phyloP scores from a whole-genome alignment of 2,797 vertebrate genomes.

The Muscicapa comitata region DNA sequence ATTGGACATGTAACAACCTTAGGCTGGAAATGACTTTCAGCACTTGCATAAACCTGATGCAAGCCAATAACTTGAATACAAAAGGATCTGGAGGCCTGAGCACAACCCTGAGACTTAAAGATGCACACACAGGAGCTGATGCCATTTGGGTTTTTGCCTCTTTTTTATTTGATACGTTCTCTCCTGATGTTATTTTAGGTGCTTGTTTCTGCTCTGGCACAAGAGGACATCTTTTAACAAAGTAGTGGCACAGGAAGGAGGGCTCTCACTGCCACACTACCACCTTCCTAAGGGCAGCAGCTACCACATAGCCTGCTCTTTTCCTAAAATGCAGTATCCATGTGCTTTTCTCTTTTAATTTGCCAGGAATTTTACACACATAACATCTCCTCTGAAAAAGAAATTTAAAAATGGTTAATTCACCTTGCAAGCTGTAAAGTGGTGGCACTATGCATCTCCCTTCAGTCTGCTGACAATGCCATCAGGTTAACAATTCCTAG shows the following conservation, averaged over 20 bases:
- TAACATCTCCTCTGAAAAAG: neutral
- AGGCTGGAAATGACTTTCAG: constrained; percentile 61
- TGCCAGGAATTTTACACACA: neutral
- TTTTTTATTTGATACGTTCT: neutral
- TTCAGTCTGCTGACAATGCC: neutral
- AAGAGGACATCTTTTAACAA: neutral
- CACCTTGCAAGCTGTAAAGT: neutral
- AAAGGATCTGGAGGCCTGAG: neutral
- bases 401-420: neutral
- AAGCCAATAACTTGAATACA: neutral
- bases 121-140: neutral
- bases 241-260: rapidly evolving
- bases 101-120: neutral
- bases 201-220: neutral
- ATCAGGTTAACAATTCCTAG: neutral
- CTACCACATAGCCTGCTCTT: neutral
- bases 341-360: neutral
- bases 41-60: neutral
- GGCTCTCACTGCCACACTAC: rapidly evolving
- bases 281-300: neutral
- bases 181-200: neutral
- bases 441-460: neutral
- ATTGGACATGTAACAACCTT: constrained; percentile 12
- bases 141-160: neutral
- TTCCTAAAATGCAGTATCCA: neutral